phyloP scores from a whole-genome alignment of 2,888 invertebrate genomes.

The Cosmia trapezina region DNA sequence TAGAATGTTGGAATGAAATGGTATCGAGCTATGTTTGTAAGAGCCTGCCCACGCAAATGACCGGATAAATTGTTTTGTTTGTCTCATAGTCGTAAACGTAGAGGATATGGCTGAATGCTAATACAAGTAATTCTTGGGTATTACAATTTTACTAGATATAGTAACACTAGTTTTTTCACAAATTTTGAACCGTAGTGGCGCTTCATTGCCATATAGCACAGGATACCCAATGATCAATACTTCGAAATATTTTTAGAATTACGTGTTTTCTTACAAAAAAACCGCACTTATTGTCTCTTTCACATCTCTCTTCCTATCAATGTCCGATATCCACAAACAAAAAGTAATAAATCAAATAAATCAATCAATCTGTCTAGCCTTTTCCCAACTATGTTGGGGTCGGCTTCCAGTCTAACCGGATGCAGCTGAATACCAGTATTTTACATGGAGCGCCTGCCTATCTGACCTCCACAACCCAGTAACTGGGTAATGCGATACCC shows the following conservation, averaged over 20 bases:
- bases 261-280: neutral
- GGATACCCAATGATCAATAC: neutral
- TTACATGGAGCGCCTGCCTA: too few species aligned
- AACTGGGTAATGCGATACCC: too few species aligned
- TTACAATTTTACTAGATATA: too few species aligned
- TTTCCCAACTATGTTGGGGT: too few species aligned
- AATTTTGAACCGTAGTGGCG: neutral
- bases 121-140: neutral
- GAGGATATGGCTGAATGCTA: neutral
- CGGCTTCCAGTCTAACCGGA: too few species aligned
- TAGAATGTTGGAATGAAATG: conserved; percentile 17
- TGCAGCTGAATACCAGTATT: too few species aligned
- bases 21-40: conserved; percentile 4
- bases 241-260: neutral
- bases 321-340: neutral
- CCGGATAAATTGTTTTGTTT: conserved; percentile 8
- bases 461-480: too few species aligned
- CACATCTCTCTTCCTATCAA: neutral
- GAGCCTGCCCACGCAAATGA: conserved; percentile 1
- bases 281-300: neutral
- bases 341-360: neutral
- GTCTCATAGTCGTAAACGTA: neutral
- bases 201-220: neutral
- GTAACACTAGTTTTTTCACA: neutral
- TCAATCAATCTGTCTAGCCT: too few species aligned